Base-by-base conservation (phyloP, 2,888 invertebrate genomes). In the Nomada ferruginata region DNA sequence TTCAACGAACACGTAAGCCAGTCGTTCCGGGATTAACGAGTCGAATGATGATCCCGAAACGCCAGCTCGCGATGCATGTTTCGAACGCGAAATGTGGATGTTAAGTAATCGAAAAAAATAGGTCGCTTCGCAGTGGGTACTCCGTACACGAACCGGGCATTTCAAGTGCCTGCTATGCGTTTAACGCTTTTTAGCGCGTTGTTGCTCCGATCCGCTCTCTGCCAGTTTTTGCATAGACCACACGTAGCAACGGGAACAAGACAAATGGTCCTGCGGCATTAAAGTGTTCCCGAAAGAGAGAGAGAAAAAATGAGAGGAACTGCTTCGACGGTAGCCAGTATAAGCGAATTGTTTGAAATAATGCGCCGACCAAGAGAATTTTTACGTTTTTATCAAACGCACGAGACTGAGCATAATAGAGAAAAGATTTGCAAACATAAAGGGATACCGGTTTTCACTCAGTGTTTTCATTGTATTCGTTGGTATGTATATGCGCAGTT, bases 131-230 rank as follows among this genome's bases (percentile, higher is more conserved):
- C 59, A 78, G 65, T 53, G 61, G 76, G 47, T 52, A 63, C 64
- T 72, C 50, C 53, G 68, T 52, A 55, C 52, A 63, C 50, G 63
- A 63, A 42, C 64, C 60, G 57, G 55, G 60, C 63, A 83, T 80
- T 80, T 52, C 75, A 29, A 76, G 59, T 72, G 42, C 36, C 59
- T 55, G 64, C 59, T 73, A 69, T 77, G 78, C 80, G 76, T 76
- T 85, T 76, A 84, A 84, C 61, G 75, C 85, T 82, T 84, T 85
- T 82, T 69, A 69, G 52, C 75, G 29, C 61, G 68, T 82, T 77
- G 77, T 71, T 78, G 70, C 65, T 63, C 47, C 69, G 73, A 83
- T 76, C 53, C 78, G 53, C 29, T n/a, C 64, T 7, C 23, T 26
- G 10, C 3, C 68, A 36, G 69, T 69, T 81, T 74, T 70, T 69